Percentiles rank a stretch among this genome's conserved stretches.
phyloP scores from a whole-genome alignment of 2,113 vertebrate species.

The Nannobrachium achirus region DNA sequence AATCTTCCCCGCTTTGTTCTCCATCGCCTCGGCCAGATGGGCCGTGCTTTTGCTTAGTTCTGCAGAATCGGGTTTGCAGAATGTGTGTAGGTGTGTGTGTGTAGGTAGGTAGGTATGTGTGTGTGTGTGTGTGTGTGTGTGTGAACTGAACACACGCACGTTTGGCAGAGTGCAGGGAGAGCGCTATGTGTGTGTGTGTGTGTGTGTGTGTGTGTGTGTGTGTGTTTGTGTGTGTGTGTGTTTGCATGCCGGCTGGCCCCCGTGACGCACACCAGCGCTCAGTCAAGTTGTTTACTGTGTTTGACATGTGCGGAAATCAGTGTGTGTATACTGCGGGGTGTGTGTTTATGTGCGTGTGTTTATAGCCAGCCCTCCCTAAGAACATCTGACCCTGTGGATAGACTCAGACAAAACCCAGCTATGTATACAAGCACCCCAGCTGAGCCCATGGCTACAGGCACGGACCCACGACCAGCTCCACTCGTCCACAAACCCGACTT shows the following conservation, averaged over 20 bases:
- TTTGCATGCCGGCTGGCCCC: not conserved
- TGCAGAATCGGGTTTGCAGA: slow-evolving; percentile 44
- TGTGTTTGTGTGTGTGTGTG: slow-evolving; percentile 48
- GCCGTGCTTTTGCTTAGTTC: slow-evolving; percentile 50
- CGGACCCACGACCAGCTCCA: slow-evolving; percentile 28
- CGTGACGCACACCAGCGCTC: slow-evolving; percentile 24
- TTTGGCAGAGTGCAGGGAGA: not conserved
- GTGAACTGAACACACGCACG: slow-evolving; percentile 21
- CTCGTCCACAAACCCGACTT: slow-evolving; percentile 17
- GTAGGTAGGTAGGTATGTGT: no score
- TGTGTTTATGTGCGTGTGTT: slow-evolving; percentile 71
- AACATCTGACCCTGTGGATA: slow-evolving; percentile 68
- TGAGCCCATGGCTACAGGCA: not conserved
- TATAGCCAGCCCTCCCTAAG: slow-evolving; percentile 63
- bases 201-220: slow-evolving; percentile 35
- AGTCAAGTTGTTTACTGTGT: slow-evolving; percentile 72
- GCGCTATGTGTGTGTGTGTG: slow-evolving; percentile 43
- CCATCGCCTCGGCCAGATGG: slow-evolving; percentile 70
- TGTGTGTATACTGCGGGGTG: slow-evolving; percentile 69
- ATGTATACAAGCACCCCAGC: slow-evolving; percentile 50
- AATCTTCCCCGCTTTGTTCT: slow-evolving; percentile 67
- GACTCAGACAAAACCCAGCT: slow-evolving; percentile 67
- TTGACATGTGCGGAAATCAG: slow-evolving; percentile 73
- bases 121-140: slow-evolving; percentile 42
- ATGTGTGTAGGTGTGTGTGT: slow-evolving; percentile 44